Conservation (phyloP, 2,797 vertebrate species). For the Myotis myotis region DNA sequence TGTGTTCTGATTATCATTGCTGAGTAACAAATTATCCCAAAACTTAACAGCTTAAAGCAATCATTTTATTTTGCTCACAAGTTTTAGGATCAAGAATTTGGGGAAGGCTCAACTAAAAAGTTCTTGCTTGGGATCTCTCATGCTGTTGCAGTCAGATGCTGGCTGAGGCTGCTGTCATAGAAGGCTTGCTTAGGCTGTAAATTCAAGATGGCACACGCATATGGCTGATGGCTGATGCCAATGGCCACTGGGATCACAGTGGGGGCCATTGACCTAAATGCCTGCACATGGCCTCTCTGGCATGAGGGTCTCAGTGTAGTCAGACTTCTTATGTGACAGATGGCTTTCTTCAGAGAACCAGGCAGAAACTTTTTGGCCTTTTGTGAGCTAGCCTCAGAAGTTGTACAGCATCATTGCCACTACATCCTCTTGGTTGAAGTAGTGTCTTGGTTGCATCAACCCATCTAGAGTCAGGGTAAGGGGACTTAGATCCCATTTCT, state of each 20-base stretch:
- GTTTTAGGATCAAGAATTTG: background rate
- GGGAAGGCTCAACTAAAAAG: background rate
- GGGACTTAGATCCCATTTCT: background rate
- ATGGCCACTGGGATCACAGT: background rate
- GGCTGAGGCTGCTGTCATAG: background rate
- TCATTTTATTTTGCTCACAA: background rate
- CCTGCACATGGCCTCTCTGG: background rate
- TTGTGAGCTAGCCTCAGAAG: background rate
- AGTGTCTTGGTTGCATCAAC: background rate
- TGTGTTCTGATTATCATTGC: background rate
- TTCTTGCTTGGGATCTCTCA: background rate
- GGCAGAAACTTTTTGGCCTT: background rate
- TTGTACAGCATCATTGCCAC: too few relatives aligned
- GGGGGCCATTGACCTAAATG: background rate
- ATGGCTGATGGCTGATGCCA: background rate
- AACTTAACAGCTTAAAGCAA: background rate
- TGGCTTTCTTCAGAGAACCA: background rate
- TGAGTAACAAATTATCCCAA: background rate
- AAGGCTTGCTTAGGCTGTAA: background rate
- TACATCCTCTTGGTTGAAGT: background rate
- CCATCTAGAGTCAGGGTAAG: background rate
- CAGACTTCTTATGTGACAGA: background rate
- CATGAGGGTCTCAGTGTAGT: background rate
- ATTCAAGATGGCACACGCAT: accelerated
- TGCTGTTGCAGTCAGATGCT: background rate